Conservation (phyloP, 2,888 invertebrate genomes). For the Drosophila siamana region DNA sequence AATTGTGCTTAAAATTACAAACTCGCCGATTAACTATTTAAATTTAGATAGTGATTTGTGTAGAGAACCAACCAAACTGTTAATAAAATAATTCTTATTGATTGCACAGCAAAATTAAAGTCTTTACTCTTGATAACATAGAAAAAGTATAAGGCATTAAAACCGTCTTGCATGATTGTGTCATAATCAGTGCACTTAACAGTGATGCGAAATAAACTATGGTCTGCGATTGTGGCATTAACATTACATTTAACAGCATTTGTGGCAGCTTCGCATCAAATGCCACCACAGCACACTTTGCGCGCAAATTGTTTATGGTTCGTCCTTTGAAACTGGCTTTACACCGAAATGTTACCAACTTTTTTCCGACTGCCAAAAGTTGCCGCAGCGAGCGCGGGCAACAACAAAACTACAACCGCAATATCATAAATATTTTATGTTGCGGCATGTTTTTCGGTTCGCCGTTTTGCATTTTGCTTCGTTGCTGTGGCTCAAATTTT, state of each 20-base stretch:
- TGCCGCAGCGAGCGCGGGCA: slow-evolving; percentile 38
- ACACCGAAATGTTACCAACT: slow-evolving; percentile 28
- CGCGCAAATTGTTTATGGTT: slow-evolving; percentile 64
- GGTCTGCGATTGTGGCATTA: slow-evolving; percentile 46
- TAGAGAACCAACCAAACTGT: no score
- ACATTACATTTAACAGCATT: slow-evolving; percentile 66
- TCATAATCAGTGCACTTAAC: no score
- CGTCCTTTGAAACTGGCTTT: slow-evolving; percentile 44
- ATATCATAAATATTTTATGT: slow-evolving; percentile 77
- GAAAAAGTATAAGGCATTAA: no score
- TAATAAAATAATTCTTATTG: no score
- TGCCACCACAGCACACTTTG: slow-evolving; percentile 23
- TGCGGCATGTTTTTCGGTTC: slow-evolving; percentile 61
- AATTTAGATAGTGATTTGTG: no score
- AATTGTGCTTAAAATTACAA: no score
- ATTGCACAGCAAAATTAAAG: no score
- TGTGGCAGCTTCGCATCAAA: slow-evolving; percentile 57
- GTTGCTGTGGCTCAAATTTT: slow-evolving; percentile 45
- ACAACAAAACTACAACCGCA: slow-evolving; percentile 53
- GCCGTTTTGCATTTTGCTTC: slow-evolving; percentile 40
- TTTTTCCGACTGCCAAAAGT: slow-evolving; percentile 36
- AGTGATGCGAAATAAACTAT: slow-evolving; percentile 3
- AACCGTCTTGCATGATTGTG: no score
- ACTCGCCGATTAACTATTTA: no score
- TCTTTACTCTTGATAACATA: no score